Evolutionary conservation across 2,888 invertebrate species (phyloP), one percentile per base, ranked within the genome.

Genomic region (Flexamia atlantica): DNA sequence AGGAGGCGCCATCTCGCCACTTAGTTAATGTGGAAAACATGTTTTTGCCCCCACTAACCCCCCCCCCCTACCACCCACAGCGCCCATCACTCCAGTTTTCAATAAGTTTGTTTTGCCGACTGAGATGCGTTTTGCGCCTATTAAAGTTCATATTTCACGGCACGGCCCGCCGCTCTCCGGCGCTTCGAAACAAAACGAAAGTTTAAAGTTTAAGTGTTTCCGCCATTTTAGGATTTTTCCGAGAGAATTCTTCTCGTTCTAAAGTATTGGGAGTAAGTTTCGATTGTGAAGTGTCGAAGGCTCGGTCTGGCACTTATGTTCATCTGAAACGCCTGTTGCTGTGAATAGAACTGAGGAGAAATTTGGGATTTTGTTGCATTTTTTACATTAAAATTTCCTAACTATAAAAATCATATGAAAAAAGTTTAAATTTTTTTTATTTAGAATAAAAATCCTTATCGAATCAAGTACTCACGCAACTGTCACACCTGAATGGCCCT

Each of bases 11-110:
- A 53, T 72, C 80, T 79, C 79, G 57, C 83, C 84, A 85, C 85
- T 85, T 84, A 85, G 84, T 84, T 85, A 85, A 85, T 85, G 85
- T 84, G 83, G 82, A 84, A 85, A 85, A 85, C 85, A 84, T 85
- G 85, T 85, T 82, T 68, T 72, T 14, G 28, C 30, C 70, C 42
- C 79, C 25, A 28, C 53, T 82, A 42, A 74, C 82, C 82, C 82
- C 50, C 84, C 64, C 76, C 79, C 28, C 14, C 46, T 4, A n/a
- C 36, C 72, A n/a, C 20, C 40, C 32, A 14, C 64, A 9, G 23
- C 64, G 14, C 40, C 74, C 74, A 9, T 40, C 9, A 7, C 2
- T 17, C 28, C 14, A 79, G 79, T 53, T 79, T 36, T 57, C 79
- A 36, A 79, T 79, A 79, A 79, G 79, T 79, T 79, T 79, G 79